Conservation (phyloP, 2,888 invertebrate species). For the Dusona sp. region DNA sequence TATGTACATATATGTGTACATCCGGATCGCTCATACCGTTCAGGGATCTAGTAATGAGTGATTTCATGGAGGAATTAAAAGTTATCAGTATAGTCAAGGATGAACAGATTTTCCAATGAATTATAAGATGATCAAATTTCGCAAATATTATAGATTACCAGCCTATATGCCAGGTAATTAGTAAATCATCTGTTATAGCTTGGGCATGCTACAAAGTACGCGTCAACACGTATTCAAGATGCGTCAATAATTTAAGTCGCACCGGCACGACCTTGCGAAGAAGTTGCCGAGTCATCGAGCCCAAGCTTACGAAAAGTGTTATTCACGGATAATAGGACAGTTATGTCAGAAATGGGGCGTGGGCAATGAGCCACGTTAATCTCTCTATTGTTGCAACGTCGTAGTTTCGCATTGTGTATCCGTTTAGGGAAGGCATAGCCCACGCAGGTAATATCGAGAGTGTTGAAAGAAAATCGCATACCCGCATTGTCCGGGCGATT, state of each 20-base stretch:
- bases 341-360: conserved; percentile 54
- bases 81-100: neutral
- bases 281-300: conserved; percentile 47
- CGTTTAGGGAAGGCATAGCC: conserved; percentile 79
- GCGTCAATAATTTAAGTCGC: conserved; percentile 44
- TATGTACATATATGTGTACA: neutral
- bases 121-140: neutral
- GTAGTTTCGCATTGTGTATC: conserved; percentile 70
- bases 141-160: neutral
- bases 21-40: conserved; percentile 20
- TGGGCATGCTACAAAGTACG: conserved; percentile 28
- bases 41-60: neutral
- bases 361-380: conserved; percentile 59
- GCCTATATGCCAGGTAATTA: neutral
- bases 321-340: conserved; percentile 40
- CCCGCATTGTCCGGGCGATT: conserved; percentile 70
- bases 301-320: conserved; percentile 47
- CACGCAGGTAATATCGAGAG: conserved; percentile 76
- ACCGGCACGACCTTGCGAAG: conserved; percentile 56
- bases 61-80: neutral
- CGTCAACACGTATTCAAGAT: conserved; percentile 22
- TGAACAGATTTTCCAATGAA: neutral
- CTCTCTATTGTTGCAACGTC: conserved; percentile 52
- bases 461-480: conserved; percentile 71
- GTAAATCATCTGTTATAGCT: neutral